These are phyloP conservation scores for Actinia tenebrosa DNA, from an alignment of 64 coral and sea anemone species.

Conservation along the genomic window DNA sequence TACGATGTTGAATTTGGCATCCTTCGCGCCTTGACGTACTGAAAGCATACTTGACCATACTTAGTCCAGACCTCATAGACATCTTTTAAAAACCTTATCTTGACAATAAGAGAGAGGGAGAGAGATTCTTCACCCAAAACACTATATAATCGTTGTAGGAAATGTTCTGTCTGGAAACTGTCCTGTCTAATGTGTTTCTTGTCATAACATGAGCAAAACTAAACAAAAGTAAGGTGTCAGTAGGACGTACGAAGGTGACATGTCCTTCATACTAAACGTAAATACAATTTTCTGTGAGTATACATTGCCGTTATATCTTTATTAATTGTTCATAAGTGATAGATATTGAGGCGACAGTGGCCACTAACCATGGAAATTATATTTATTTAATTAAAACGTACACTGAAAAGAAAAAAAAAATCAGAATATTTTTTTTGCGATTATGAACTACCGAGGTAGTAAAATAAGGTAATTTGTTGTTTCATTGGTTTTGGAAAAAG, in stretches of 20 bases:
- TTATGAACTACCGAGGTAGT: neutral
- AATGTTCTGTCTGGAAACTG: neutral
- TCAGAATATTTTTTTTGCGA: neutral
- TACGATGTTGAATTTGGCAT: neutral
- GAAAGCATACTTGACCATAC: neutral
- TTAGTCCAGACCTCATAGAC: neutral
- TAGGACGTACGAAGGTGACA: neutral
- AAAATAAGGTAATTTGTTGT: neutral
- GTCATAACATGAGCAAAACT: neutral
- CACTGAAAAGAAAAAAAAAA: neutral
- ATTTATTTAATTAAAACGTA: neutral
- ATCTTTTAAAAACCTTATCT: neutral
- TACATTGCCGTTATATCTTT: neutral
- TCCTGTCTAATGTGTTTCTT: neutral
- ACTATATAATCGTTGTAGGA: neutral
- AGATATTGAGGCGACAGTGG: neutral
- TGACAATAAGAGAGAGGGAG: neutral
- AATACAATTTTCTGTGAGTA: neutral
- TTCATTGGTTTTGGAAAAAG: too few relatives aligned
- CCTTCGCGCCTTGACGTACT: neutral
- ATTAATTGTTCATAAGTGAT: conserved; percentile 3
- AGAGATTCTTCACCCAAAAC: neutral
- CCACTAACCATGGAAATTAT: neutral
- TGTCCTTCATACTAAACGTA: neutral
- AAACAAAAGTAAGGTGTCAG: neutral